Base-by-base conservation (phyloP, 2,888 invertebrate genomes). In the Microchrysa polita region DNA sequence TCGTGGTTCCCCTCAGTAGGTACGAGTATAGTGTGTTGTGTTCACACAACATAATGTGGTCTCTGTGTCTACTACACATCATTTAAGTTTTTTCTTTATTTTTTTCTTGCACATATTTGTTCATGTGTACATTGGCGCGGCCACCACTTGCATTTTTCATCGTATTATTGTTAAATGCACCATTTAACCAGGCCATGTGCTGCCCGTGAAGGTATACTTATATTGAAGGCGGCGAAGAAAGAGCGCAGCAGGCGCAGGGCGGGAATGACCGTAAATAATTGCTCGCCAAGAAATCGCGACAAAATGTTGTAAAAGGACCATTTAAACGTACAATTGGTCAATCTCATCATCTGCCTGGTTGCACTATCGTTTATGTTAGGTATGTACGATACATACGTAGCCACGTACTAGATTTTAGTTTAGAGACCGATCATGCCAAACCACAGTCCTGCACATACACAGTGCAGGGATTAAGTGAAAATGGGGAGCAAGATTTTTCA, bases 401-500 rank as follows among this genome's bases (percentile, higher is more conserved):
- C 57, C n/a, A n/a, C n/a, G n/a, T n/a, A n/a, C n/a, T n/a, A n/a
- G n/a, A n/a, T n/a, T n/a, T n/a, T n/a, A n/a, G n/a, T n/a, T n/a
- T n/a, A n/a, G n/a, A n/a, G n/a, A n/a, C n/a, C n/a, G 10, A 57
- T 34, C n/a, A 16, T n/a, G n/a, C 27, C 22, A 5, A 34, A 60
- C 14, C 59, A 10, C 23, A 23, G 22, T 20, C 10, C 60, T 34
- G 34, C 60, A 60, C 4, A 60, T 20, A 18, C 10, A 27, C 22
- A 60, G 27, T 60, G n/a, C n/a, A n/a, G n/a, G n/a, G 7, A 34
- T 34, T 34, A 34, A 5, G 27, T 61, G 61, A 16, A 65, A 65
- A 65, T 65, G 23, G 44, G 27, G 27, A 7, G 27, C 27, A n/a
- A n/a, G n/a, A n/a, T n/a, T 18, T 63, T 63, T 63, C 63, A 44